These are phyloP conservation scores for Centropristis striata DNA, from an alignment of 2,113 vertebrate genomes.

Conservation along the genomic window DNA sequence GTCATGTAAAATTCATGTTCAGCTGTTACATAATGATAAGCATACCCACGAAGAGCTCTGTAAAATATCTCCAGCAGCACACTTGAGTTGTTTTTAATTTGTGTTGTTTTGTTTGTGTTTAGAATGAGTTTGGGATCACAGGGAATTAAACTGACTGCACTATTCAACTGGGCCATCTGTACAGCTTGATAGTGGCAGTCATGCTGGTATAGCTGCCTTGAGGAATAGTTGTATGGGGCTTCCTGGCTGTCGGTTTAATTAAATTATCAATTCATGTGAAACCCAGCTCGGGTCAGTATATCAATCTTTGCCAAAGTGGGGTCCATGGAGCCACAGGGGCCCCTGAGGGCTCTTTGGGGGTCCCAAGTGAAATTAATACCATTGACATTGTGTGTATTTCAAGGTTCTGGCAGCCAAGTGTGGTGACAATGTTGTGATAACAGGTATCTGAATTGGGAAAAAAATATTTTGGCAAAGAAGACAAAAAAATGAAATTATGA, in stretches of 20 bases:
- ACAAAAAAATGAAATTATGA: background rate
- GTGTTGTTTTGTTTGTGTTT: conserved; percentile 55
- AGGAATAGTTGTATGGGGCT: conserved; percentile 45
- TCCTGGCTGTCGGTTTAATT: conserved; percentile 54
- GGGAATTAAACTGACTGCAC: conserved; percentile 48
- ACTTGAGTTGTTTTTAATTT: conserved; percentile 52
- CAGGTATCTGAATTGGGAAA: conserved; percentile 10
- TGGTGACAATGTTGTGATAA: background rate
- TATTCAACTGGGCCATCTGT: conserved; percentile 58
- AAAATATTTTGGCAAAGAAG: background rate
- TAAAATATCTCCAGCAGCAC: conserved; percentile 35
- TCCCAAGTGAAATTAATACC: background rate
- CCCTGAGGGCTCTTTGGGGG: background rate
- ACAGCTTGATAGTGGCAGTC: conserved; percentile 42
- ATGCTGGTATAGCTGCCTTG: conserved; percentile 40
- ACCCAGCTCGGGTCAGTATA: conserved; percentile 51
- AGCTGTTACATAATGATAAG: conserved; percentile 58
- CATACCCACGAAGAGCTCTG: conserved; percentile 15
- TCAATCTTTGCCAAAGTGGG: conserved; percentile 50
- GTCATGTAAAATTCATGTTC: conserved; percentile 66
- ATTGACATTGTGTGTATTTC: background rate
- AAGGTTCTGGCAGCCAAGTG: background rate
- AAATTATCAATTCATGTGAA: conserved; percentile 68
- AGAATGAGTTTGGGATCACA: conserved; percentile 33
- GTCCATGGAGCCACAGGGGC: conserved; percentile 2